Conservation (phyloP, 2,797 vertebrate species). For the Mus minutoides region DNA sequence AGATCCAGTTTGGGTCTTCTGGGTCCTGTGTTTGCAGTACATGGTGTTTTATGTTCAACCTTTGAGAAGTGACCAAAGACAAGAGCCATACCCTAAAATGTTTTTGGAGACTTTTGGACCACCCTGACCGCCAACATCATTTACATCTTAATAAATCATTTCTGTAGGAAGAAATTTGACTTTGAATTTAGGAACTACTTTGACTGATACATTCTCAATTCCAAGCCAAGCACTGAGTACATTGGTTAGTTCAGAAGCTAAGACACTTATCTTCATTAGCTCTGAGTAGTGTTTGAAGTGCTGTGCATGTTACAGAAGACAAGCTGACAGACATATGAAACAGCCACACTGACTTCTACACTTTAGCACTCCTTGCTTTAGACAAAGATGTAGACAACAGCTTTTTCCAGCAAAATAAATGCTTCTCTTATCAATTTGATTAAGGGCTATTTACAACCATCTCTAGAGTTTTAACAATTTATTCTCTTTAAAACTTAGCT, state of each 20-base stretch:
- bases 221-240: background rate
- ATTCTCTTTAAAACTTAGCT: background rate
- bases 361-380: background rate
- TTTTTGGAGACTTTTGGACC: background rate
- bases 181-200: slow-evolving; percentile 16
- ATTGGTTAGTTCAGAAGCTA: background rate
- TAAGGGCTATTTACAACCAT: background rate
- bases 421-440: background rate
- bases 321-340: background rate
- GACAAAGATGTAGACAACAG: background rate
- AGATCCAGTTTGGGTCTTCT: background rate
- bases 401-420: slow-evolving; percentile 24
- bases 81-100: background rate
- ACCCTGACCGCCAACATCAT: background rate
- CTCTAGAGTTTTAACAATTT: background rate
- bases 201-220: background rate
- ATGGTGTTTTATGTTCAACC: background rate
- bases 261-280: slow-evolving; percentile 1
- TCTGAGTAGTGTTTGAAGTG: background rate
- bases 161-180: background rate
- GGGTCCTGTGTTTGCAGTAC: background rate
- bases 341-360: background rate
- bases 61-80: background rate
- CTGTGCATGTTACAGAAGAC: background rate
- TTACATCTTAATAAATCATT: slow-evolving; percentile 12